phyloP scores from a whole-genome alignment of 2,888 invertebrate species.

The Sarcophaga carnaria region DNA sequence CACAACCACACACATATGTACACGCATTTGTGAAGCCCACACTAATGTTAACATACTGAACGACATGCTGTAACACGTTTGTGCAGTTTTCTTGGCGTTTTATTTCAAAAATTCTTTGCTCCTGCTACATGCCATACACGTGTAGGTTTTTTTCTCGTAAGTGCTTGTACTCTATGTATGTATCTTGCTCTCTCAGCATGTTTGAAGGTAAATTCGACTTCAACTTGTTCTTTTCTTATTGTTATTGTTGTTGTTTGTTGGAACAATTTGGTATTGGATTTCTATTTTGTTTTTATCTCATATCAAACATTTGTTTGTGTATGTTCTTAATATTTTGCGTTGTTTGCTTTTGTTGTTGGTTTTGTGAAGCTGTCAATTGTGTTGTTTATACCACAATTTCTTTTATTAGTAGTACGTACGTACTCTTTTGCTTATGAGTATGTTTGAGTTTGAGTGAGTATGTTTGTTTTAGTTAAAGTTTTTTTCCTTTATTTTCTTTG shows the following conservation, averaged over 20 bases:
- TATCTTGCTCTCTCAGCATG: conserved; percentile 22
- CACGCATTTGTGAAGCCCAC: background rate
- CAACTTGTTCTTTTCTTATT: background rate
- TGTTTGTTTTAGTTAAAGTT: conserved; percentile 38
- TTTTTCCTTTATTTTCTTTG: background rate
- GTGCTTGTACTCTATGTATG: too few species aligned
- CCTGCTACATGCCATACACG: conserved; percentile 68
- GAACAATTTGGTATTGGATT: background rate
- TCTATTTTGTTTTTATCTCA: conserved; percentile 53
- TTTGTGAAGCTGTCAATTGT: conserved; percentile 35
- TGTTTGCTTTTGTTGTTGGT: conserved; percentile 16
- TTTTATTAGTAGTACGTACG: background rate
- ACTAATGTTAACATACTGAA: background rate
- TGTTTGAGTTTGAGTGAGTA: background rate
- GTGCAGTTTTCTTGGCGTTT: background rate
- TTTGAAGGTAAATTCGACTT: conserved; percentile 32
- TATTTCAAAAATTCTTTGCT: conserved; percentile 57
- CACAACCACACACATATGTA: conserved; percentile 9
- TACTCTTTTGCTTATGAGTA: background rate
- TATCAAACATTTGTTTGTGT: conserved; percentile 67
- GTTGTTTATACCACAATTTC: conserved; percentile 35
- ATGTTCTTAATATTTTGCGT: conserved; percentile 34
- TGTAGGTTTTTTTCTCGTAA: conserved; percentile 54
- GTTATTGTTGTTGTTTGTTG: background rate
- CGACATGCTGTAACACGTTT: background rate